Conservation (phyloP, 92 coral and sea anemone species). For the Actinostola sp. region DNA sequence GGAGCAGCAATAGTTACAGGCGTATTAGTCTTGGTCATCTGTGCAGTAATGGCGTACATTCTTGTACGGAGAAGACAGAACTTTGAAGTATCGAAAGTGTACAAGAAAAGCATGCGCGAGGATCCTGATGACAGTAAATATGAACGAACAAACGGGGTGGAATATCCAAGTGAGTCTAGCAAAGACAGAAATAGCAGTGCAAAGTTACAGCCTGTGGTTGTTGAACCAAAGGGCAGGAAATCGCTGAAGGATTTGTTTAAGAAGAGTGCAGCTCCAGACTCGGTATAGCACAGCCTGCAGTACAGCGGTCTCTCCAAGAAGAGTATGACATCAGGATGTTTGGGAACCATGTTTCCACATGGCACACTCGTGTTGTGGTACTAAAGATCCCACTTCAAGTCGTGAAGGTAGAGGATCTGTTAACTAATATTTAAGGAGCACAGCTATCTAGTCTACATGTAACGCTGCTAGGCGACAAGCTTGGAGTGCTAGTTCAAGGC, state of each 20-base stretch:
- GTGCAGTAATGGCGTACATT: conserved; percentile 37
- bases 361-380: no score
- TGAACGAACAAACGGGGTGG: conserved; percentile 40
- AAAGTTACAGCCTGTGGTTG: conserved; percentile 20
- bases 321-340: no score
- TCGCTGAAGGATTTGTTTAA: conserved; percentile 28
- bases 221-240: conserved; percentile 12
- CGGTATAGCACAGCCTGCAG: conserved; percentile 21
- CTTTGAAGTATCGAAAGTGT: conserved; percentile 57
- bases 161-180: conserved; percentile 26
- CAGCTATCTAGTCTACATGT: no score
- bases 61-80: conserved; percentile 36
- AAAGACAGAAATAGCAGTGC: conserved; percentile 36
- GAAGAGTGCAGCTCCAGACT: conserved; percentile 20
- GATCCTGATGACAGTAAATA: conserved; percentile 41
- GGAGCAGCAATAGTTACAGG: conserved; percentile 44
- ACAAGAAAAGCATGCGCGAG: conserved; percentile 46
- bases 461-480: no score
- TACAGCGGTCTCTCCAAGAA: background rate
- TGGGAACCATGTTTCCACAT: no score
- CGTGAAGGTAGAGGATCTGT: no score
- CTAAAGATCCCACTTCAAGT: no score
- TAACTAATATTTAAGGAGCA: no score
- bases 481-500: no score
- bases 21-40: conserved; percentile 39